These are phyloP conservation scores for Acanthochromis polyacanthus DNA, from an alignment of 2,113 vertebrate genomes.

Conservation along the genomic window DNA sequence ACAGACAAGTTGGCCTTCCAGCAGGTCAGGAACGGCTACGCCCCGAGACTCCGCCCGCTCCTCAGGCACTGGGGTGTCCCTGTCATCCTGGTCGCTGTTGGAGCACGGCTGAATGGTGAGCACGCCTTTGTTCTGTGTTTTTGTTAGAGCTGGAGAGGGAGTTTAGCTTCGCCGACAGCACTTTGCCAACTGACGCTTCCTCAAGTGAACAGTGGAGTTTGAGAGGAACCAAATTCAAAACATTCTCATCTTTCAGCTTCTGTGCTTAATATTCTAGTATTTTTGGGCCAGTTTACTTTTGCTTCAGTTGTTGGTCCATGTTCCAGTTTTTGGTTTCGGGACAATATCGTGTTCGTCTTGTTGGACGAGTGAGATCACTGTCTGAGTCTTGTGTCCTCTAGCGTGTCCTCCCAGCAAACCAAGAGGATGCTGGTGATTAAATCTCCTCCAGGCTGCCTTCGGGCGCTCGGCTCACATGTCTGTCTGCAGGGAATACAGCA, in stretches of 20 bases:
- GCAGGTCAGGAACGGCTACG: conserved; percentile 92
- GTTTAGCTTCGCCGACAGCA: conserved; percentile 10
- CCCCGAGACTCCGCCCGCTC: conserved; percentile 93
- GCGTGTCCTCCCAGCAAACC: conserved; percentile 39
- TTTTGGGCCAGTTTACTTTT: conserved; percentile 5
- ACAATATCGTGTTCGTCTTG: conserved; percentile 4
- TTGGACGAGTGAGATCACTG: conserved; percentile 27
- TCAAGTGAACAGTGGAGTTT: conserved; percentile 1
- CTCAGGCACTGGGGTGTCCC: conserved; percentile 90
- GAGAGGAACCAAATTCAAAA: background rate
- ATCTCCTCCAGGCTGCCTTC: conserved; percentile 53
- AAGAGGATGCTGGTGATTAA: conserved; percentile 56
- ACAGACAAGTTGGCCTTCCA: conserved; percentile 95
- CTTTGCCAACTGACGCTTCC: conserved; percentile 3
- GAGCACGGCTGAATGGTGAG: conserved; percentile 93
- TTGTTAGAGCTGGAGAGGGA: background rate
- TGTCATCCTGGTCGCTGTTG: conserved; percentile 94
- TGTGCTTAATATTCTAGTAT: conserved; percentile 1
- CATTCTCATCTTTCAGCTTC: background rate
- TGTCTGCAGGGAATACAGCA: conserved; percentile 37
- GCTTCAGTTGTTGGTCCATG: conserved; percentile 8
- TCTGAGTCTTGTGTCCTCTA: conserved; percentile 52
- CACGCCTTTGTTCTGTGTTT: conserved; percentile 47
- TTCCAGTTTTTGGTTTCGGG: background rate
- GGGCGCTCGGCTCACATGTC: conserved; percentile 36